These are phyloP conservation scores for Cebuella pygmaea DNA, from an alignment of 2,797 vertebrate species.

Conservation along the genomic window DNA sequence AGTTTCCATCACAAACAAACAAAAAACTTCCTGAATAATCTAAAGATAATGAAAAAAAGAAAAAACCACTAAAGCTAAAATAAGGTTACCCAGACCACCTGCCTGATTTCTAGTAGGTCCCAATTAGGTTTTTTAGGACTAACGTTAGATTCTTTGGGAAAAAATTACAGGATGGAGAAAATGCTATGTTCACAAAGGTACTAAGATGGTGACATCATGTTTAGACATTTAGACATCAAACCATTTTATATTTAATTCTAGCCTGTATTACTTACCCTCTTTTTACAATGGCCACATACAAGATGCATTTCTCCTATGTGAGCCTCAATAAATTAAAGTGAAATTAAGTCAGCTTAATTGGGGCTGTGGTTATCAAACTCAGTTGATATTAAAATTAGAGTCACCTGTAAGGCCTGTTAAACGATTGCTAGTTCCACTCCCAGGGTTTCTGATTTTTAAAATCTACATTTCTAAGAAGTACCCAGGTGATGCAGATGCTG, in stretches of 20 bases:
- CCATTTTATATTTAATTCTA: conserved; percentile 1
- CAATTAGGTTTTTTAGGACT: conserved; percentile 33
- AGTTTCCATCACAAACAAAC: neutral
- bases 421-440: neutral
- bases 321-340: neutral
- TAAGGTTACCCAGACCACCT: neutral
- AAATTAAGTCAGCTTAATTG: conserved; percentile 40
- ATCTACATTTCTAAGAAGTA: neutral
- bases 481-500: neutral
- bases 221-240: conserved; percentile 1
- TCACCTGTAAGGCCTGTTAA: neutral
- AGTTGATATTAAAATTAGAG: neutral
- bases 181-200: neutral
- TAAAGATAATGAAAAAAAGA: conserved; percentile 6
- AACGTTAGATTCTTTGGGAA: conserved; percentile 39
- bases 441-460: neutral
- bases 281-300: conserved; percentile 30
- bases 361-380: neutral
- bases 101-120: conserved; percentile 28
- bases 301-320: neutral
- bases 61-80: neutral
- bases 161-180: conserved; percentile 50
- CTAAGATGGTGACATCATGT: neutral
- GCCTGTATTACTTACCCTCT: neutral
- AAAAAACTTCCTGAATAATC: conserved; percentile 35